A percentile compares a stretch with the other conserved stretches of the same genome.
Evolutionary conservation across 2,888 invertebrate genomes (phyloP).

Genomic region (Parelbella ahira): DNA sequence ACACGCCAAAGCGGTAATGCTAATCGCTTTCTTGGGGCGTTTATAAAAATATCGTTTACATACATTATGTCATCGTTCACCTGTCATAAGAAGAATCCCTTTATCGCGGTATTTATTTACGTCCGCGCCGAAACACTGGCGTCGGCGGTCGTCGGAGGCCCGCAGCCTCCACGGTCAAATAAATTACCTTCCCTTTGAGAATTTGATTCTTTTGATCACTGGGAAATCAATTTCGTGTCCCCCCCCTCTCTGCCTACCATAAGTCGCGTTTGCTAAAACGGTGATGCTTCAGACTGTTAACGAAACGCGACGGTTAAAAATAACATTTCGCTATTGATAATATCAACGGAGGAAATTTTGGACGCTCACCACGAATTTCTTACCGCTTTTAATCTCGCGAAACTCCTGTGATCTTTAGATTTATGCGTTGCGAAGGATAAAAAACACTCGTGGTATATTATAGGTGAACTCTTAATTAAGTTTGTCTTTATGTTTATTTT

Average conservation of each 20-base stretch:
- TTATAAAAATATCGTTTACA: too few relatives aligned
- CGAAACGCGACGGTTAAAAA: constrained; percentile 21
- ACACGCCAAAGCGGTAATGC: too few relatives aligned
- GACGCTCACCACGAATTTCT: constrained; percentile 14
- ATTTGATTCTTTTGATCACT: constrained; percentile 66
- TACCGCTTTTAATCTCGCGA: constrained; percentile 17
- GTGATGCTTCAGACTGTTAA: constrained; percentile 21
- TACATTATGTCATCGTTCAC: constrained; percentile 7
- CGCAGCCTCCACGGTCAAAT: constrained; percentile 50
- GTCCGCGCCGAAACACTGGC: constrained; percentile 16
- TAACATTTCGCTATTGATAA: constrained; percentile 24
- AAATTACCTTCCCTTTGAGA: constrained; percentile 64
- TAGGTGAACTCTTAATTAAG: too few relatives aligned
- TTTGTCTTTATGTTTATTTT: too few relatives aligned
- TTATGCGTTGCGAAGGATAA: too few relatives aligned
- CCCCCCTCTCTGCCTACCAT: too few relatives aligned
- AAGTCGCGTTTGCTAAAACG: constrained; percentile 24
- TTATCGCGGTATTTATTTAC: constrained; percentile 22
- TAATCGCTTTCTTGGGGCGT: too few relatives aligned
- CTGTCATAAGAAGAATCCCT: constrained; percentile 14
- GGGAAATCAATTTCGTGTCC: constrained; percentile 60
- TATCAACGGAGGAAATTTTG: constrained; percentile 14
- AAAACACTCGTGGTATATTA: too few relatives aligned
- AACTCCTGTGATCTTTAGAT: too few relatives aligned
- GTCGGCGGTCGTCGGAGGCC: constrained; percentile 35